Conservation (phyloP, 2,888 invertebrate species). For the Folsomia candida region DNA sequence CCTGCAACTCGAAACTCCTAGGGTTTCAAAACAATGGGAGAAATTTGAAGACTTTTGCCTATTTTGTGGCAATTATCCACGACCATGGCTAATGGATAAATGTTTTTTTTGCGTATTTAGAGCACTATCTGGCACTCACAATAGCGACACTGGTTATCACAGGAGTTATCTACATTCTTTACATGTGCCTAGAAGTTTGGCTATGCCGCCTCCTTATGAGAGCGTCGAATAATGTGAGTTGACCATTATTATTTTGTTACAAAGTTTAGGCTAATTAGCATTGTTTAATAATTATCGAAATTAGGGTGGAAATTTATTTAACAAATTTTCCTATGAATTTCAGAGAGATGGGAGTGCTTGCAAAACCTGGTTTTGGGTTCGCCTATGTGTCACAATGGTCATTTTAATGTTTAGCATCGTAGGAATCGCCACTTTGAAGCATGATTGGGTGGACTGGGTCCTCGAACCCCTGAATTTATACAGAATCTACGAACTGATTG, state of each 20-base stretch:
- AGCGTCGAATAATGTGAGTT: constrained; percentile 34
- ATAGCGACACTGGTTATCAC: constrained; percentile 34
- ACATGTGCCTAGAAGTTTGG: constrained; percentile 36
- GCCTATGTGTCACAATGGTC: constrained; percentile 35
- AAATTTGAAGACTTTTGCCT: too few species aligned
- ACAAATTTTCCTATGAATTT: too few species aligned
- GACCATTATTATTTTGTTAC: background rate
- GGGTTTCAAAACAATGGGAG: too few species aligned
- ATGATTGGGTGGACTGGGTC: constrained; percentile 42
- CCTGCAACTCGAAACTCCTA: too few species aligned
- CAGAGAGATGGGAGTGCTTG: constrained; percentile 41
- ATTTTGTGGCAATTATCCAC: too few species aligned
- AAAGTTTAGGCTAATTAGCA: too few species aligned
- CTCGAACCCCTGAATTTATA: constrained; percentile 39
- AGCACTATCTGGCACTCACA: constrained; percentile 21
- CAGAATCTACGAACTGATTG: constrained; percentile 38
- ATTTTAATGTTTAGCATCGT: constrained; percentile 38
- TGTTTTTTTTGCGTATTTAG: background rate
- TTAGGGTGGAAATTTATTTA: too few species aligned
- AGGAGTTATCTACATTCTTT: constrained; percentile 25
- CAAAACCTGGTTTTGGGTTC: constrained; percentile 43
- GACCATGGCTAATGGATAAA: too few species aligned
- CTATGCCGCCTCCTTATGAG: constrained; percentile 29
- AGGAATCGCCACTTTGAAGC: constrained; percentile 36
- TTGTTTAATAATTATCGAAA: too few species aligned